These are phyloP conservation scores for Aphidoletes aphidimyza DNA, from an alignment of 2,888 invertebrate species.

Conservation along the genomic window DNA sequence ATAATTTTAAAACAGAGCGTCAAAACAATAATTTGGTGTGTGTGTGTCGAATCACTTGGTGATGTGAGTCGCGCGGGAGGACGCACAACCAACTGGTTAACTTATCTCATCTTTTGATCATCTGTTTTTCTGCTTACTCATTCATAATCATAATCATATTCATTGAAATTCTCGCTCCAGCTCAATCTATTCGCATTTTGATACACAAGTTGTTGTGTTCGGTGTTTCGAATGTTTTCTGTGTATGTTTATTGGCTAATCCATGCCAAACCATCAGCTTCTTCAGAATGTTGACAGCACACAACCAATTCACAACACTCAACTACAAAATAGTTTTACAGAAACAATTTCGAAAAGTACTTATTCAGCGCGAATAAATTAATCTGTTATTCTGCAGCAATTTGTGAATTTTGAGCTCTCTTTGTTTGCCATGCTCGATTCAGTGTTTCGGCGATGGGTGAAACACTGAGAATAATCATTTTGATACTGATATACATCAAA, in stretches of 20 bases:
- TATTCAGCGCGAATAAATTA: neutral
- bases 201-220: too few species aligned
- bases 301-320: neutral
- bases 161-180: neutral
- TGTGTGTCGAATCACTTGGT: neutral
- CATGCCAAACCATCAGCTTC: neutral
- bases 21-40: neutral
- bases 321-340: neutral
- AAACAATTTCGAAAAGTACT: neutral
- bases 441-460: neutral
- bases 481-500: neutral
- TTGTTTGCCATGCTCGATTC: neutral
- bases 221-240: too few species aligned
- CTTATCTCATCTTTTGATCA: conserved; percentile 9
- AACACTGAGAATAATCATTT: neutral
- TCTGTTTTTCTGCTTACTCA: neutral
- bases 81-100: neutral
- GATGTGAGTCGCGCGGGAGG: neutral
- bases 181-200: neutral
- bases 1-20: conserved; percentile 16
- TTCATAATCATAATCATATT: neutral
- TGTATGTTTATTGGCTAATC: too few species aligned
- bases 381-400: conserved; percentile 11
- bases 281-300: neutral
- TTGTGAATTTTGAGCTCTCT: neutral